Percentiles rank a stretch among this genome's conserved stretches.
These are phyloP conservation scores for Poicephalus gulielmi DNA, from an alignment of 2,113 vertebrate genomes.

Conservation along the genomic window DNA sequence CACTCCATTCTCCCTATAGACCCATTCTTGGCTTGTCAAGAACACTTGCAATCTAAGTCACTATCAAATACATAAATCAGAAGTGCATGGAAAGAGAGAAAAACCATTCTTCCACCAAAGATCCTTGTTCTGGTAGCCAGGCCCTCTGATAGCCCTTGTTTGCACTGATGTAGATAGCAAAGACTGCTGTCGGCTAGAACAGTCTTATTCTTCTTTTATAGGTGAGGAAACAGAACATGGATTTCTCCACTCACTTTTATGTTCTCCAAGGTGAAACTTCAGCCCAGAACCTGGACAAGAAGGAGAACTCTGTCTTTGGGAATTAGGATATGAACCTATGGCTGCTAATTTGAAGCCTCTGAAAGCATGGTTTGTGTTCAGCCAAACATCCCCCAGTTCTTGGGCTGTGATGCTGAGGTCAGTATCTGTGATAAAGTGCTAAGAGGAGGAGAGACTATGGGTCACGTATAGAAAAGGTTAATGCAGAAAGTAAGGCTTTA, in stretches of 20 bases:
- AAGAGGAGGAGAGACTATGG: neutral
- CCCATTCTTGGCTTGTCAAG: neutral
- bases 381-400: neutral
- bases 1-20: neutral
- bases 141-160: neutral
- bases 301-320: neutral
- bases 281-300: neutral
- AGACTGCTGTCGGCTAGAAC: neutral
- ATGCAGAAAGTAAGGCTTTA: neutral
- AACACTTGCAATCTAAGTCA: accelerated
- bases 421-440: neutral
- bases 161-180: accelerated
- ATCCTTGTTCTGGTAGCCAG: neutral
- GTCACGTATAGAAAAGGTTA: neutral
- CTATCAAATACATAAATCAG: neutral
- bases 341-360: neutral
- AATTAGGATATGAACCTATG: neutral
- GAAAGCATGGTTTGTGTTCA: neutral
- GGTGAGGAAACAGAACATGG: neutral
- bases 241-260: neutral
- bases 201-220: neutral
- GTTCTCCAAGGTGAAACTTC: neutral
- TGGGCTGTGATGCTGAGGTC: neutral
- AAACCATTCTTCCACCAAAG: neutral
- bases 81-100: neutral